Conservation (phyloP, 2,888 invertebrate genomes). For the Watsonalla cultraria region DNA sequence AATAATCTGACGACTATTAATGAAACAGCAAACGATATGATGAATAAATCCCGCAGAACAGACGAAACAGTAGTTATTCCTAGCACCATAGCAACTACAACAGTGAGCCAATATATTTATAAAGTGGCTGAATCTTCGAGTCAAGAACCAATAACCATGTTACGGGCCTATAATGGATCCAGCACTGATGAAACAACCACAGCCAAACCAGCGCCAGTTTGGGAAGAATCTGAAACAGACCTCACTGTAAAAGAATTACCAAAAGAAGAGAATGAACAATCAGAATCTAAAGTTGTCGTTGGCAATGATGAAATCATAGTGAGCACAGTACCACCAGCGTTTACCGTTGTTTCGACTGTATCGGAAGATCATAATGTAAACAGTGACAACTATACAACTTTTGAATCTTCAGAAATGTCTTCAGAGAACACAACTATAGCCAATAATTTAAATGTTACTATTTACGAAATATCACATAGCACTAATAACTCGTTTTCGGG, state of each 20-base stretch:
- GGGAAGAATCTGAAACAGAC: slow-evolving; percentile 50
- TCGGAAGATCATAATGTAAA: slow-evolving; percentile 6
- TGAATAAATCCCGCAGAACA: not conserved
- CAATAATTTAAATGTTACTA: slow-evolving; percentile 63
- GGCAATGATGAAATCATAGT: slow-evolving; percentile 16
- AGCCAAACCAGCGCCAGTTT: slow-evolving; percentile 58
- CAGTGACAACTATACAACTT: not conserved
- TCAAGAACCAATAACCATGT: slow-evolving; percentile 8
- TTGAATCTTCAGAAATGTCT: not conserved
- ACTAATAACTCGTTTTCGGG: slow-evolving; percentile 37
- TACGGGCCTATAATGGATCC: not conserved
- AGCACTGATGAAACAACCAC: slow-evolving; percentile 7
- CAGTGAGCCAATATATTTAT: slow-evolving; percentile 59
- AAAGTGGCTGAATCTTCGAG: slow-evolving; percentile 36
- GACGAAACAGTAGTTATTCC: slow-evolving; percentile 13
- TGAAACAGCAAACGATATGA: slow-evolving; percentile 4
- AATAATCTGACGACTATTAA: slow-evolving; percentile 8
- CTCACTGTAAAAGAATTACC: slow-evolving; percentile 27
- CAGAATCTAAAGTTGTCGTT: slow-evolving; percentile 8
- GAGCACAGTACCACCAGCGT: slow-evolving; percentile 13
- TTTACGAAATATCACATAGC: slow-evolving; percentile 62
- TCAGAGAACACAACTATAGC: slow-evolving; percentile 38
- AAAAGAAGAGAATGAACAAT: slow-evolving; percentile 14
- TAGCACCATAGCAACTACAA: slow-evolving; percentile 44
- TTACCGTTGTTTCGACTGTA: slow-evolving; percentile 13